Percentiles rank a stretch among this genome's conserved stretches.
Evolutionary conservation across 2,797 vertebrate species (phyloP).

Genomic region (Pipistrellus nathusii): DNA sequence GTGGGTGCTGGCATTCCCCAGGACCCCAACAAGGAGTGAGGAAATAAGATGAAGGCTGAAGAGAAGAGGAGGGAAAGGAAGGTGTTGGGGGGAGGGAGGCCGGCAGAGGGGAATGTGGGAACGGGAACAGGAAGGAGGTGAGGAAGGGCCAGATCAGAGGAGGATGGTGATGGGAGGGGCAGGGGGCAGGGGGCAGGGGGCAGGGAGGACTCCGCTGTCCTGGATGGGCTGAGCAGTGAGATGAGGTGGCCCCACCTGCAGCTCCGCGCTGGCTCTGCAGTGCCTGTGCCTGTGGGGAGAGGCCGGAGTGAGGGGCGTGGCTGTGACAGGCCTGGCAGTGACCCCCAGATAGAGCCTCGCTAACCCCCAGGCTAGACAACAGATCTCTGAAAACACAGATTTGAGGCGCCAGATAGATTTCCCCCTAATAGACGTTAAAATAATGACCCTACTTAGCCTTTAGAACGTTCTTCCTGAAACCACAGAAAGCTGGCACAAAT

Average conservation of each 20-base stretch:
- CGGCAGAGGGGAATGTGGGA: neutral
- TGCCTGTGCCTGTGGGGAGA: slow-evolving; percentile 71
- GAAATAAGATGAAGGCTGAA: neutral
- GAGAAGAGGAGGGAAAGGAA: neutral
- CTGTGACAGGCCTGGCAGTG: too few relatives aligned
- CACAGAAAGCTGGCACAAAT: neutral
- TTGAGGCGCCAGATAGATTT: neutral
- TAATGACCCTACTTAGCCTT: neutral
- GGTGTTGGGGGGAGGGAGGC: neutral
- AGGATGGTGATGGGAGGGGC: neutral
- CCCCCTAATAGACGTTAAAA: neutral
- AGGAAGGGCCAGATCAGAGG: neutral
- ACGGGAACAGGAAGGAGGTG: slow-evolving; percentile 57
- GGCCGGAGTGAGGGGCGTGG: neutral
- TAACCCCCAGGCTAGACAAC: neutral
- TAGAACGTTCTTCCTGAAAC: slow-evolving; percentile 3
- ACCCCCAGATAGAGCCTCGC: neutral
- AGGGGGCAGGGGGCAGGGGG: neutral
- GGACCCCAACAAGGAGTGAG: neutral
- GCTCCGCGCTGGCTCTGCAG: neutral
- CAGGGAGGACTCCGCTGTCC: neutral
- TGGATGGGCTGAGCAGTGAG: neutral
- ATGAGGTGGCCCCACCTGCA: neutral
- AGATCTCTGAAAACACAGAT: neutral
- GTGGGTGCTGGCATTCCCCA: neutral